Percentiles rank a stretch among this genome's conserved stretches.
phyloP scores from a whole-genome alignment of 2,888 invertebrate species.

The Pyrochroa serraticornis region DNA sequence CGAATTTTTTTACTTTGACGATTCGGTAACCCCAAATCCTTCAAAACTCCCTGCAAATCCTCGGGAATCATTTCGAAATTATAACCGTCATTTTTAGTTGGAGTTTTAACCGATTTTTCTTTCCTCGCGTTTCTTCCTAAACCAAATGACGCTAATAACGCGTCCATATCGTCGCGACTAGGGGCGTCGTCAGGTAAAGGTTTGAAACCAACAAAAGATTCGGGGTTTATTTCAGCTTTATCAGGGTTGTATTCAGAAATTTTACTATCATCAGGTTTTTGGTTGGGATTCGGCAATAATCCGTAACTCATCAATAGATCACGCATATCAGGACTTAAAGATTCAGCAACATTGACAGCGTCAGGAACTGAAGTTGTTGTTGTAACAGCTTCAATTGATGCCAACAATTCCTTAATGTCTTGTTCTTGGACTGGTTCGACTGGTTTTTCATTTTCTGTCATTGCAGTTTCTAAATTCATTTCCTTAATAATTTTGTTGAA shows the following conservation, averaged over 20 bases:
- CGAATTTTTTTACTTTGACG: constrained; percentile 29
- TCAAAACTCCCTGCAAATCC: constrained; percentile 48
- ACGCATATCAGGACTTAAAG: constrained; percentile 56
- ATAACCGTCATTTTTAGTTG: constrained; percentile 2
- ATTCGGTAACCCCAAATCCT: constrained; percentile 50
- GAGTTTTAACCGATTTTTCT: constrained; percentile 32
- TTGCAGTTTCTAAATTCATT: constrained; percentile 38
- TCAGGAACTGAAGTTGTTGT: constrained; percentile 46
- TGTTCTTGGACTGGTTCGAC: constrained; percentile 26
- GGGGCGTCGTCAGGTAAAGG: constrained; percentile 52
- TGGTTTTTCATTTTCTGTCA: constrained; percentile 11
- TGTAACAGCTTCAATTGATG: constrained; percentile 53
- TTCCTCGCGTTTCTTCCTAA: constrained; percentile 44
- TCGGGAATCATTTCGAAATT: constrained; percentile 54
- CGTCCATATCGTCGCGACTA: constrained; percentile 53
- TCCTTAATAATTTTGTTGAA: constrained; percentile 45
- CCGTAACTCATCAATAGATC: constrained; percentile 59
- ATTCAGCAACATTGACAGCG: constrained; percentile 52
- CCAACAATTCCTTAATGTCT: constrained; percentile 54
- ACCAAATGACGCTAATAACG: constrained; percentile 53
- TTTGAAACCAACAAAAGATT: constrained; percentile 55
- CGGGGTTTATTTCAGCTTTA: constrained; percentile 47
- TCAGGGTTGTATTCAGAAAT: constrained; percentile 38
- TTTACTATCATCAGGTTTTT: neutral
- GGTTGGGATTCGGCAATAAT: constrained; percentile 43